A percentile compares a stretch with the other conserved stretches of the same genome.
Conservation (phyloP, 2,797 vertebrate genomes). For the Danio albolineatus region DNA sequence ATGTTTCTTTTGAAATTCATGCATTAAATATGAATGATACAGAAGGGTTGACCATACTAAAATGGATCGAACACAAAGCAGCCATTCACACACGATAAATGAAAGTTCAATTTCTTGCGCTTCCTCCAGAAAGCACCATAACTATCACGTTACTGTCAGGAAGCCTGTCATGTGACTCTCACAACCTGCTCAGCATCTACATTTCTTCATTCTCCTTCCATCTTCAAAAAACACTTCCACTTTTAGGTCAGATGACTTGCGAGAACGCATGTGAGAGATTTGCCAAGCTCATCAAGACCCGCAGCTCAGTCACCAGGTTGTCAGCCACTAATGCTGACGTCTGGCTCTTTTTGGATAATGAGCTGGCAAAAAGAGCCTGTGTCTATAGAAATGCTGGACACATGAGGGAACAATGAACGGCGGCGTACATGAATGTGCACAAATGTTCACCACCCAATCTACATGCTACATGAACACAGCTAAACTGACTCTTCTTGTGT, state of each 20-base stretch:
- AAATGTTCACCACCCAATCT: neutral
- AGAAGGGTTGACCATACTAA: neutral
- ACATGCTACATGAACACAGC: neutral
- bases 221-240: conserved; percentile 52
- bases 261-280: neutral
- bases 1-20: neutral
- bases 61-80: neutral
- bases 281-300: conserved; percentile 38
- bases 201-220: conserved; percentile 30
- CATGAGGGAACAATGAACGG: conserved; percentile 28
- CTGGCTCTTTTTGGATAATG: conserved; percentile 66
- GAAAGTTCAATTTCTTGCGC: neutral
- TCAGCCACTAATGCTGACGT: conserved; percentile 49
- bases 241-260: conserved; percentile 8
- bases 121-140: neutral
- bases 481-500: conserved; percentile 9
- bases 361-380: neutral
- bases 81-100: neutral
- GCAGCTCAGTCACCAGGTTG: conserved; percentile 36
- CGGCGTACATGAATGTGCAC: neutral
- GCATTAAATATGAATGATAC: neutral
- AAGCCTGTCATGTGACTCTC: conserved; percentile 22
- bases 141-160: conserved; percentile 10
- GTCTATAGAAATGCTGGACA: conserved; percentile 39
- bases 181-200: conserved; percentile 1